Conservation (phyloP, 2,797 vertebrate genomes). For the Silurus lanzhouensis region DNA sequence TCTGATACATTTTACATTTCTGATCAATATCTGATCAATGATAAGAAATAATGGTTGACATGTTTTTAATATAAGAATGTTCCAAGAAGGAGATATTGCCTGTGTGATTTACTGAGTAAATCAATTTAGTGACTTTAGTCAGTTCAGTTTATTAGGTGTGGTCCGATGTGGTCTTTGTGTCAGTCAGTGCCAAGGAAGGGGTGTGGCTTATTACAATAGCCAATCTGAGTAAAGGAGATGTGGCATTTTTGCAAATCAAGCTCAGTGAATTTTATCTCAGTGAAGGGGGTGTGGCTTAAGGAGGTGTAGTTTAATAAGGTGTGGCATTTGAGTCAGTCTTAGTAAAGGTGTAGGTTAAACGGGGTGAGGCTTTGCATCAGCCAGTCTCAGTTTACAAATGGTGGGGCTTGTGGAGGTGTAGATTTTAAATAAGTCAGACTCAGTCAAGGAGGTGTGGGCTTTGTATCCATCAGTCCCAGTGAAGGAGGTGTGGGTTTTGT, state of each 20-base stretch:
- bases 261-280: background rate
- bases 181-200: too few relatives aligned
- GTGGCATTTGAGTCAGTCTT: background rate
- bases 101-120: too few relatives aligned
- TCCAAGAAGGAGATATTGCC: background rate
- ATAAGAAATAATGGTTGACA: conserved; percentile 4
- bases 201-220: too few relatives aligned
- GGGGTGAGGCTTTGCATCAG: too few relatives aligned
- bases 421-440: too few relatives aligned
- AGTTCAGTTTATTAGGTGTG: too few relatives aligned
- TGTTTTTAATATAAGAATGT: conserved; percentile 7
- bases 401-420: background rate
- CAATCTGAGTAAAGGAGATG: background rate
- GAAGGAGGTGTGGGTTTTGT: background rate
- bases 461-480: background rate
- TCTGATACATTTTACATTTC: background rate
- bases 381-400: too few relatives aligned
- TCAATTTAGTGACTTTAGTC: background rate
- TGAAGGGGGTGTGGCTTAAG: background rate
- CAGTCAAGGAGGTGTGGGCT: background rate
- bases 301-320: background rate
- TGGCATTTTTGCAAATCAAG: background rate
- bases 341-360: too few relatives aligned
- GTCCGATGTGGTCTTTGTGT: background rate
- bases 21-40: conserved; percentile 3